These are phyloP conservation scores for Cacoxenus indagator DNA, from an alignment of 2,888 invertebrate species.

Conservation along the genomic window DNA sequence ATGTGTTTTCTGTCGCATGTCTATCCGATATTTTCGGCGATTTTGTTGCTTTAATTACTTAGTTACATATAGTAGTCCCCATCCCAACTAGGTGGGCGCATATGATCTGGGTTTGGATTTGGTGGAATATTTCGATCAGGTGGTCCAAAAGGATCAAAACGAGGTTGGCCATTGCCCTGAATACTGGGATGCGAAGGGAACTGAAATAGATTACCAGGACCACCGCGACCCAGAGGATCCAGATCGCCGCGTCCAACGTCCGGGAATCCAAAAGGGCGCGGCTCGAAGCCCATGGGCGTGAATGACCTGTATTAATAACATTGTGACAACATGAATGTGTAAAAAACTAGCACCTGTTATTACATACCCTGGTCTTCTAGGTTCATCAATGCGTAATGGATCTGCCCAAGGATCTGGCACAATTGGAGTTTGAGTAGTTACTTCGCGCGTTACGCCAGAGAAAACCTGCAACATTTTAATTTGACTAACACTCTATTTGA, in stretches of 20 bases:
- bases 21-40: no score
- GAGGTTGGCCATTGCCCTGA: slow-evolving; percentile 72
- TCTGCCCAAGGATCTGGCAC: slow-evolving; percentile 32
- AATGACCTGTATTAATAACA: slow-evolving; percentile 18
- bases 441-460: slow-evolving; percentile 60
- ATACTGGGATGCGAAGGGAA: slow-evolving; percentile 48
- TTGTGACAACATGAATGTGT: background rate
- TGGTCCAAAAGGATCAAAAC: slow-evolving; percentile 89
- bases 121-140: slow-evolving; percentile 72
- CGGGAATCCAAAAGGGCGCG: slow-evolving; percentile 66
- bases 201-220: slow-evolving; percentile 61
- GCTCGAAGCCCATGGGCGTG: slow-evolving; percentile 45
- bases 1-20: no score
- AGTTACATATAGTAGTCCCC: slow-evolving; percentile 63
- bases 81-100: slow-evolving; percentile 76
- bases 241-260: slow-evolving; percentile 82
- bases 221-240: slow-evolving; percentile 78
- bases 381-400: slow-evolving; percentile 59
- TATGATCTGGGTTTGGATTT: slow-evolving; percentile 78
- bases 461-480: slow-evolving; percentile 66
- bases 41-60: background rate
- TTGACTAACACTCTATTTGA: background rate
- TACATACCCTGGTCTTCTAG: slow-evolving; percentile 50
- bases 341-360: background rate
- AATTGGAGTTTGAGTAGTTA: slow-evolving; percentile 63